Conservation (phyloP, 2,113 vertebrate species). For the Pachypanchax playfairii region DNA sequence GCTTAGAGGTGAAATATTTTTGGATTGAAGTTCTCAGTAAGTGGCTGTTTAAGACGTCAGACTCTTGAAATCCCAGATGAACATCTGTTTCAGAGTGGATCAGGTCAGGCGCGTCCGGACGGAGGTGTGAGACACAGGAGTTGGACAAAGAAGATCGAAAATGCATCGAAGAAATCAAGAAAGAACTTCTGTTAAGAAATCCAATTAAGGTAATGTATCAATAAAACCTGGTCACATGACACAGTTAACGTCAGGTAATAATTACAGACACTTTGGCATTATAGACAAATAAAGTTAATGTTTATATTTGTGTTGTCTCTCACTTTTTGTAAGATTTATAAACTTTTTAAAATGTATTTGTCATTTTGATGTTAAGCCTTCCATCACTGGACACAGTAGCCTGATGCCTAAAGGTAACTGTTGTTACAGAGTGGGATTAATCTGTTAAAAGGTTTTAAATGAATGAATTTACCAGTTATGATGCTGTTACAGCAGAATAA, state of each 20-base stretch:
- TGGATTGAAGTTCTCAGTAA: not conserved
- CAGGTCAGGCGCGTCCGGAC: slow-evolving; percentile 80
- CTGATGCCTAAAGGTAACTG: slow-evolving; percentile 54
- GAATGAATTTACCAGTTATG: no score
- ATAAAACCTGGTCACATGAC: no score
- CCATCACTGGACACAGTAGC: slow-evolving; percentile 29
- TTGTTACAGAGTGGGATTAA: slow-evolving; percentile 3
- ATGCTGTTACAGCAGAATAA: no score
- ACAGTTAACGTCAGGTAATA: no score
- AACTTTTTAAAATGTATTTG: slow-evolving; percentile 10
- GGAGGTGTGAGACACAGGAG: slow-evolving; percentile 70
- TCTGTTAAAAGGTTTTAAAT: no score
- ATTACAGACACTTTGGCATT: no score
- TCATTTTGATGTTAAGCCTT: slow-evolving; percentile 24
- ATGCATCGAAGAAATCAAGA: slow-evolving; percentile 85
- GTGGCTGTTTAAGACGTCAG: no score
- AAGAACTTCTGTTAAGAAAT: slow-evolving; percentile 77
- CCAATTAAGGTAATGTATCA: slow-evolving; percentile 73
- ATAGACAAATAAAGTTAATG: no score
- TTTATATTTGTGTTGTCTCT: not conserved
- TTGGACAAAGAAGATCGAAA: slow-evolving; percentile 80
- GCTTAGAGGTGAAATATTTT: not conserved
- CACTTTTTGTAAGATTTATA: not conserved
- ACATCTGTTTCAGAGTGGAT: slow-evolving; percentile 83
- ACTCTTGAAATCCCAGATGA: no score